Conservation (phyloP, 1,140 invertebrate species). For the Anthonomus grandis region DNA sequence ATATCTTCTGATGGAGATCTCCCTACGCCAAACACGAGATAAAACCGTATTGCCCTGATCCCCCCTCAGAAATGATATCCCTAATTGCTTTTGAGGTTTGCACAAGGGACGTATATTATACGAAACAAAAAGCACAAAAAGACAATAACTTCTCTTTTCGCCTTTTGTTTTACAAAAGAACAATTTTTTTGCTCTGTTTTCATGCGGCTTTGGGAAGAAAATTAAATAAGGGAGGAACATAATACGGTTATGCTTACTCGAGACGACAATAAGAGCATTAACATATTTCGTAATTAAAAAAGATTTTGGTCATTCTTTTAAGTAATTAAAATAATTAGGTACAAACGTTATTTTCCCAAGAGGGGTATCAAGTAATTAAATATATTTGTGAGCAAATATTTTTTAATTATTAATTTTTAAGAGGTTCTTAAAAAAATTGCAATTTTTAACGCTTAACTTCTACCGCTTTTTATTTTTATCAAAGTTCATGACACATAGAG, state of each 20-base stretch:
- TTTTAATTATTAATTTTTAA: too few species aligned
- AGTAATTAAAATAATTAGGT: too few species aligned
- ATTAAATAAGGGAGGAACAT: not conserved
- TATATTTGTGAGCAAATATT: too few species aligned
- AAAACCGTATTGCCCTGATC: not conserved
- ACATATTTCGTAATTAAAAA: not conserved
- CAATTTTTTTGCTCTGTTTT: not conserved
- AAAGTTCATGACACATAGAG: too few species aligned
- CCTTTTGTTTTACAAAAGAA: not conserved
- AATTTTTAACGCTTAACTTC: too few species aligned
- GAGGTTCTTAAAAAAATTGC: too few species aligned
- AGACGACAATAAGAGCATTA: not conserved
- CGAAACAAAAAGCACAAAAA: not conserved
- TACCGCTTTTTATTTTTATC: too few species aligned
- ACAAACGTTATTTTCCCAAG: too few species aligned
- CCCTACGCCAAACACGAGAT: too few species aligned
- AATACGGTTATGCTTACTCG: not conserved
- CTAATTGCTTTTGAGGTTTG: conserved; percentile 7
- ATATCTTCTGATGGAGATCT: too few species aligned
- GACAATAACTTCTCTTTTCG: not conserved
- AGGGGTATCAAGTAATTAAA: too few species aligned
- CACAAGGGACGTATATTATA: not conserved
- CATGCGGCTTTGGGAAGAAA: conserved; percentile 1
- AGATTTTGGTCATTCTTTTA: not conserved
- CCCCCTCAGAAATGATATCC: not conserved